Percentiles rank a stretch among this genome's conserved stretches.
phyloP scores from a whole-genome alignment of 2,113 vertebrate species.

The Peromyscus leucopus region DNA sequence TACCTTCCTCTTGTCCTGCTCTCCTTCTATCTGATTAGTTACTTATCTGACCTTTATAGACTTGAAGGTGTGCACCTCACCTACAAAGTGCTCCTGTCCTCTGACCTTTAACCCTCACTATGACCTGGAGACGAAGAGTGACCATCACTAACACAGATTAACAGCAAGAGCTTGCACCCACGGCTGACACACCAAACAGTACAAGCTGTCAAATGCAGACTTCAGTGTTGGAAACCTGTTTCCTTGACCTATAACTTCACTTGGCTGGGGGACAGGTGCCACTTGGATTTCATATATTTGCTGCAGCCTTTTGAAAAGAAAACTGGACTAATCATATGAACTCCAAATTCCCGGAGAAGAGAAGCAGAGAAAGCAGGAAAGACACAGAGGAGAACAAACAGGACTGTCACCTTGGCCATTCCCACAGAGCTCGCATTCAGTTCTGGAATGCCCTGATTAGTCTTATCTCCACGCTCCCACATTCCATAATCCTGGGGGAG shows the following conservation, averaged over 20 bases:
- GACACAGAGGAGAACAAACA: slow-evolving; percentile 49
- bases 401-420: slow-evolving; percentile 95
- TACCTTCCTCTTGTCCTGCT: neutral
- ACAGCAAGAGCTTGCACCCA: neutral
- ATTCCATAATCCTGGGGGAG: slow-evolving; percentile 96
- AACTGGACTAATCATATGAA: slow-evolving; percentile 55
- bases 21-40: slow-evolving; percentile 19
- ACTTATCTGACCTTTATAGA: neutral
- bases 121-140: slow-evolving; percentile 11
- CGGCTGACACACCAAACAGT: neutral
- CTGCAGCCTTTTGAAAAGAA: slow-evolving; percentile 57
- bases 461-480: slow-evolving; percentile 99
- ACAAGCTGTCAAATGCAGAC: neutral
- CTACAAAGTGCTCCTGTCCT: slow-evolving; percentile 35
- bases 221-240: slow-evolving; percentile 5
- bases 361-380: slow-evolving; percentile 51
- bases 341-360: slow-evolving; percentile 13
- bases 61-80: neutral
- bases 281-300: slow-evolving; percentile 54
- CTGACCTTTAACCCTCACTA: slow-evolving; percentile 7
- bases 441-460: slow-evolving; percentile 98
- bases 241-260: slow-evolving; percentile 55
- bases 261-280: neutral
- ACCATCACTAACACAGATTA: neutral
- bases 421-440: slow-evolving; percentile 98